Evolutionary conservation across 2,888 invertebrate genomes (phyloP).

Genomic region (Oscheius sp.): DNA sequence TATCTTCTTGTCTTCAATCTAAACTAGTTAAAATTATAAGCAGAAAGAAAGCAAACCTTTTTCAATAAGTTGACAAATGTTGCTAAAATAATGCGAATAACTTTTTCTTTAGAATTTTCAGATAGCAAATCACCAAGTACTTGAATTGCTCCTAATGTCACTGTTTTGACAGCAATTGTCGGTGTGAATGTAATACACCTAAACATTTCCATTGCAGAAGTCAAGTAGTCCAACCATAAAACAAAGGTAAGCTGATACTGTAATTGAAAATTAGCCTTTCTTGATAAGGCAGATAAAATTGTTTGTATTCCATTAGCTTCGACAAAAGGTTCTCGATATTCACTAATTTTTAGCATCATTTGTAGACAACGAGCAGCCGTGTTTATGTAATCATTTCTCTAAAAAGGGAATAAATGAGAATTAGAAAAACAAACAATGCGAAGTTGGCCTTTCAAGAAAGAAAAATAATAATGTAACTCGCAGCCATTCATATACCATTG

Average conservation of each 20-base stretch:
- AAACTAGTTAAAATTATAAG: constrained; percentile 13
- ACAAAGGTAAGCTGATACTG: constrained; percentile 99
- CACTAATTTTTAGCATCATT: constrained; percentile 92
- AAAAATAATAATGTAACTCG: constrained; percentile 87
- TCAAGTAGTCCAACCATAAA: constrained; percentile 80
- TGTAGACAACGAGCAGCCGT: constrained; percentile 97
- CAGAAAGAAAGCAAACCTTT: constrained; percentile 50
- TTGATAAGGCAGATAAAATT: constrained; percentile 88
- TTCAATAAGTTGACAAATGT: constrained; percentile 82
- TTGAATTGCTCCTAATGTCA: constrained; percentile 85
- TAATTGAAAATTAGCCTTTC: constrained; percentile 84
- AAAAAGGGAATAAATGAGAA: constrained; percentile 59
- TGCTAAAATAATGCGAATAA: constrained; percentile 96
- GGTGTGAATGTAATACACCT: constrained; percentile 93
- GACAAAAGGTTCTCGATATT: constrained; percentile 82
- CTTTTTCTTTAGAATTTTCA: constrained; percentile 91
- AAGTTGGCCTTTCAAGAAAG: constrained; percentile 97
- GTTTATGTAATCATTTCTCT: constrained; percentile 98
- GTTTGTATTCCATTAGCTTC: constrained; percentile 71
- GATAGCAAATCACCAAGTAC: constrained; percentile 95
- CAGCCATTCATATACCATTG: constrained; percentile 89
- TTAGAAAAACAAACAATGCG: constrained; percentile 74
- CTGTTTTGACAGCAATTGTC: constrained; percentile 91
- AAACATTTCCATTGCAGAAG: background rate
- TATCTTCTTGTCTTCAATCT: constrained; percentile 86